Evolutionary conservation across 2,888 invertebrate species (phyloP).

Genomic region (Cristatella mucedo): DNA sequence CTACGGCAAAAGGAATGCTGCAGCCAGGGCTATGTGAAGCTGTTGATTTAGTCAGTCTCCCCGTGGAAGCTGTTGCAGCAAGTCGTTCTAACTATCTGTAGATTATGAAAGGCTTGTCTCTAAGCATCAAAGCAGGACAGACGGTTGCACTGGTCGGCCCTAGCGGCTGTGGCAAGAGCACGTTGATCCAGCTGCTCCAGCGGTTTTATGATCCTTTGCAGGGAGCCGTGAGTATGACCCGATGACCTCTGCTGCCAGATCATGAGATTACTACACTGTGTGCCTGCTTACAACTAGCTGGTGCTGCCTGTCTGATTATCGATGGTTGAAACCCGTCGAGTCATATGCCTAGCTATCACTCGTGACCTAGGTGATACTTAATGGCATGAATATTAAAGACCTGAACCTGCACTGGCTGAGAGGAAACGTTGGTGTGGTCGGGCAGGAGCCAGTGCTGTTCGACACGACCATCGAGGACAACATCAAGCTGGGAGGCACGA

Average conservation of each 20-base stretch:
- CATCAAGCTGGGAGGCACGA: slow-evolving; percentile 34
- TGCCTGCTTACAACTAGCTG: no score
- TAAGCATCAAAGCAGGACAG: slow-evolving; percentile 13
- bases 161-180: slow-evolving; percentile 33
- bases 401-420: slow-evolving; percentile 38
- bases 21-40: no score
- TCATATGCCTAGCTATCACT: no score
- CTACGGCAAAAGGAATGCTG: no score
- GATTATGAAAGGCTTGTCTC: slow-evolving; percentile 14
- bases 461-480: slow-evolving; percentile 41
- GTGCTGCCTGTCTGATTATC: no score
- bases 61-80: no score
- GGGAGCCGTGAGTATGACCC: slow-evolving; percentile 29
- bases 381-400: slow-evolving; percentile 35
- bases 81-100: no score
- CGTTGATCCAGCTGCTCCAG: slow-evolving; percentile 41
- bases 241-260: no score
- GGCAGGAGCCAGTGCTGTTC: slow-evolving; percentile 47
- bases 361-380: slow-evolving; percentile 26
- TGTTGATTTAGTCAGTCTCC: no score
- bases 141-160: slow-evolving; percentile 16
- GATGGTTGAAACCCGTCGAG: no score
- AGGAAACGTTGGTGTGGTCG: slow-evolving; percentile 18
- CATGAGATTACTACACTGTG: no score
- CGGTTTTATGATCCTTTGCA: slow-evolving; percentile 53